A percentile compares a stretch with the other conserved stretches of the same genome.
These are phyloP conservation scores for Spisula solida DNA, from an alignment of 2,888 invertebrate species.

Conservation along the genomic window DNA sequence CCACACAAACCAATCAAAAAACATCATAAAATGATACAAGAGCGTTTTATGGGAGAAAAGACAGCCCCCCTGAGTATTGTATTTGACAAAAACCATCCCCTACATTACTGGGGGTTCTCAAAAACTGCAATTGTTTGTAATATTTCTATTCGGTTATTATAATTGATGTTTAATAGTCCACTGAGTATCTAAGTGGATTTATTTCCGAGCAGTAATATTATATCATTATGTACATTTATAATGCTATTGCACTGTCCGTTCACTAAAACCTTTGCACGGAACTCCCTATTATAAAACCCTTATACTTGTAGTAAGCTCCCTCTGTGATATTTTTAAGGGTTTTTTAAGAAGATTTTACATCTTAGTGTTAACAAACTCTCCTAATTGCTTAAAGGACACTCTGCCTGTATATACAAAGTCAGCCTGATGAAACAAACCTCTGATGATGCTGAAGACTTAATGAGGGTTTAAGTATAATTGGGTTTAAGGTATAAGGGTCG, in stretches of 20 bases:
- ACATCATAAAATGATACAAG: slow-evolving; percentile 2
- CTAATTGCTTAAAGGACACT: not conserved
- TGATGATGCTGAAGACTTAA: not conserved
- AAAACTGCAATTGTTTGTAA: not conserved
- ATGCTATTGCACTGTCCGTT: not conserved
- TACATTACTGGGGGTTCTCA: not conserved
- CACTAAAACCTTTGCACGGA: not conserved
- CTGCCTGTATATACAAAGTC: not conserved
- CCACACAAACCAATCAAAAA: not conserved
- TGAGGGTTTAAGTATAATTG: not conserved
- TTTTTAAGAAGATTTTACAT: not conserved
- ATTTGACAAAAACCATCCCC: not conserved
- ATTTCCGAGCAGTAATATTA: not conserved
- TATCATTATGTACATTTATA: too few species aligned
- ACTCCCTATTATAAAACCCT: not conserved
- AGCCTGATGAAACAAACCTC: not conserved
- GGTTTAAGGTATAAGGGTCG: not conserved
- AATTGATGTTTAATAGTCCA: not conserved
- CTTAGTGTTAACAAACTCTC: not conserved
- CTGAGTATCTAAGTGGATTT: not conserved
- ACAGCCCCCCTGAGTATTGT: not conserved
- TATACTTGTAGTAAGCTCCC: not conserved
- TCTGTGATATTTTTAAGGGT: not conserved
- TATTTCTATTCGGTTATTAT: not conserved
- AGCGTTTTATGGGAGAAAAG: not conserved